phyloP scores from a whole-genome alignment of 1,140 invertebrate genomes.

The Arion vulgaris region DNA sequence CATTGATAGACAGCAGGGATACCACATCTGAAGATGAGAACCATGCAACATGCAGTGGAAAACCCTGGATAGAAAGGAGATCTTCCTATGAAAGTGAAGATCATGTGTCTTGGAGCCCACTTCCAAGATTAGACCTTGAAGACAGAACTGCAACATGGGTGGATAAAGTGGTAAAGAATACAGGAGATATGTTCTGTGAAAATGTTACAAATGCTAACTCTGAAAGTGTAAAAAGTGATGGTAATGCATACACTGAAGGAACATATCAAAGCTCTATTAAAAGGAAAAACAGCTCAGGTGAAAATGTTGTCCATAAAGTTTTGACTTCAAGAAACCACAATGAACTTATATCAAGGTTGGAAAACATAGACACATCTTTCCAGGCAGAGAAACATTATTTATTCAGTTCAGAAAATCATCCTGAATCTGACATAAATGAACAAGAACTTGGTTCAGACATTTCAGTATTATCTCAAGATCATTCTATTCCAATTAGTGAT shows the following conservation, averaged over 20 bases:
- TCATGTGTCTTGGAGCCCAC: neutral
- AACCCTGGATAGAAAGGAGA: neutral
- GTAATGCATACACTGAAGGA: neutral
- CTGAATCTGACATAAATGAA: neutral
- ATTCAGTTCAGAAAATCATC: neutral
- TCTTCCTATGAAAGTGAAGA: neutral
- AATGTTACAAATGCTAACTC: neutral
- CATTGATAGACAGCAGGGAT: neutral
- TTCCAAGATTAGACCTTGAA: neutral
- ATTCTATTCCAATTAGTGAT: neutral
- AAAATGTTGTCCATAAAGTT: neutral
- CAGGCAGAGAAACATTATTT: neutral
- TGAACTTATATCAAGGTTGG: neutral
- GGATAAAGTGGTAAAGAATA: neutral
- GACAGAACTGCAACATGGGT: neutral
- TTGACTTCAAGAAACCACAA: neutral
- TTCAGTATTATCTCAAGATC: neutral
- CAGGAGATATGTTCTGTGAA: neutral
- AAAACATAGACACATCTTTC: neutral
- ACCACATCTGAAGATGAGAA: neutral
- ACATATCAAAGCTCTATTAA: neutral
- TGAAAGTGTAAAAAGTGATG: neutral
- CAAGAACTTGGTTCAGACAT: neutral
- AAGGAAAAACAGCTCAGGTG: neutral
- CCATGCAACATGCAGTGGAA: neutral